Conservation (phyloP, 2,888 invertebrate species). For the Epinotia ramella region DNA sequence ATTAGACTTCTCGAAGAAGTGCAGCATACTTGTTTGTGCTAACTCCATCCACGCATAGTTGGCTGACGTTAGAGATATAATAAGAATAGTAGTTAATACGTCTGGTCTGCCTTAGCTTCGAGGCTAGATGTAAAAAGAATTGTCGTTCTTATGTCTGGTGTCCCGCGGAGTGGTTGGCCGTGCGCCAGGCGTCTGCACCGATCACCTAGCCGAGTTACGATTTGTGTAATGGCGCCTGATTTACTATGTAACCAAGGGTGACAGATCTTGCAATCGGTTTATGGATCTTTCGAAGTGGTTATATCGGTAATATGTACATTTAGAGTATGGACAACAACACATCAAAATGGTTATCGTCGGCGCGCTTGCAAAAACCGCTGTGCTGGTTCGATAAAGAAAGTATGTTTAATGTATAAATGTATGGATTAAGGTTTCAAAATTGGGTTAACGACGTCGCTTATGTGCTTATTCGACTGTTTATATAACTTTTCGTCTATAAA, state of each 20-base stretch:
- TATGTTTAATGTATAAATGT: neutral
- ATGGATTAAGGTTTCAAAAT: neutral
- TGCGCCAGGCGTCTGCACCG: conserved; percentile 33
- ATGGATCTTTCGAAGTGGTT: neutral
- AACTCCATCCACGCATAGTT: neutral
- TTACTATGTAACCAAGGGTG: conserved; percentile 31
- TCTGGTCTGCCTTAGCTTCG: conserved; percentile 11
- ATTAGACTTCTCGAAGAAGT: too few species aligned
- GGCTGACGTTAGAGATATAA: conserved; percentile 20
- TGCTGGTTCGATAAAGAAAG: neutral
- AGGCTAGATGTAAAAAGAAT: conserved; percentile 24
- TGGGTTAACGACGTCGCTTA: neutral
- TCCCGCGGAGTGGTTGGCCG: conserved; percentile 26
- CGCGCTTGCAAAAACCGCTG: neutral
- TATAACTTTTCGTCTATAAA: neutral
- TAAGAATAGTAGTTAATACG: conserved; percentile 10
- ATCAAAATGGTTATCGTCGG: neutral
- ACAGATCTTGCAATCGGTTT: conserved; percentile 3
- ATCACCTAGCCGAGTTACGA: conserved; percentile 28
- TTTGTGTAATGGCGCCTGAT: conserved; percentile 21
- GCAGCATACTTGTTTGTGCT: too few species aligned
- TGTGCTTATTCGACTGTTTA: neutral
- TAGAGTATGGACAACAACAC: neutral
- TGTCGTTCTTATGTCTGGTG: conserved; percentile 25
- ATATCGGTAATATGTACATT: neutral